Conservation (phyloP, 1,140 invertebrate genomes). For the fruit fly (Drosophila melanogaster) region Release_6_plus_ISO1_MT NC_004354.4:5112001-5112500, state of each 20-base stretch:
- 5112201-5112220: background rate
- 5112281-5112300: conserved; percentile 24
- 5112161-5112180: background rate
- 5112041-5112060: conserved; percentile 14
- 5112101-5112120: too few species aligned
- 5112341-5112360: background rate
- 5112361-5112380: background rate
- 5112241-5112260: conserved; percentile 22
- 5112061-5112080: conserved; percentile 1
- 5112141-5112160: background rate
- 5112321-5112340: conserved; percentile 40
- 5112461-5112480: conserved; percentile 47
- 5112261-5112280: conserved; percentile 13
- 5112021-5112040: conserved; percentile 17
- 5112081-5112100: background rate
- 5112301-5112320: conserved; percentile 42
- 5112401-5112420: background rate
- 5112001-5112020: conserved; percentile 35
- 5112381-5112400: conserved; percentile 4
- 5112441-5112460: conserved; percentile 53
- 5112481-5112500: conserved; percentile 50
- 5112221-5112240: conserved; percentile 22
- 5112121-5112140: background rate
- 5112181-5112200: conserved; percentile 3
- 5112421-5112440: conserved; percentile 22